Evolutionary conservation across 1,140 invertebrate genomes (phyloP), one percentile per base, ranked within the genome.

Genomic region (Spodoptera frugiperda): DNA sequence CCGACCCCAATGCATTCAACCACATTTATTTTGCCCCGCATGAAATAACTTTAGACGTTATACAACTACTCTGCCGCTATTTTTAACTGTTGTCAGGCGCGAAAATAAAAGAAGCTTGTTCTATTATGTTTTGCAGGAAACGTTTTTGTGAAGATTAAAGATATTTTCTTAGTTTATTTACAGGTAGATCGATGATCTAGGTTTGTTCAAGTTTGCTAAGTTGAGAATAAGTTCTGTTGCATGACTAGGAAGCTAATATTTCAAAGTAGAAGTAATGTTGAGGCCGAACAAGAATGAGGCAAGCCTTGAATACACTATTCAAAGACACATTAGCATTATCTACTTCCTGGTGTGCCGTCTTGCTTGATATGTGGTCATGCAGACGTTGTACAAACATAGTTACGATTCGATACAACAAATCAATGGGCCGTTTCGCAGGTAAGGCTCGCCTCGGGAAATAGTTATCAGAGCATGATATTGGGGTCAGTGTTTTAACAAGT

Each of bases 291-390:
- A 87, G 87, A 88, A 86, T 83, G 81, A 87, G 81, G 81, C 80
- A 79, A 91, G 87, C 92, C 92, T 94, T 94, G 92, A 92, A 91
- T 91, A 87, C 82, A 77, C 84, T 87, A 89, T 92, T 91, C 87
- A 91, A 91, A 92, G 90, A 77, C 88, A 84, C 84, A 92, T 94
- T 94, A 92, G 88, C 90, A 93, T 92, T 93, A 82, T 84, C 79
- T 78, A 85, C 87, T 93, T 93, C 91, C 91, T 93, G 87, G 87
- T 92, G 83, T 71, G 77, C 75, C 78, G 82, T 88, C 83, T 83
- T 74, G 49, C 83, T 83, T 74, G 49, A 84, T 87, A 87, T 87
- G 81, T 84, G 81, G 79, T 86, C 87, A 79, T 80, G 76, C 81
- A 74, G 79, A 84, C 74, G 51, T 78, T 78, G 54, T 80, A 65